Percentiles rank a stretch among this genome's conserved stretches.
Conservation (phyloP, 1,140 invertebrate species). For the Euglossa dilemma region DNA sequence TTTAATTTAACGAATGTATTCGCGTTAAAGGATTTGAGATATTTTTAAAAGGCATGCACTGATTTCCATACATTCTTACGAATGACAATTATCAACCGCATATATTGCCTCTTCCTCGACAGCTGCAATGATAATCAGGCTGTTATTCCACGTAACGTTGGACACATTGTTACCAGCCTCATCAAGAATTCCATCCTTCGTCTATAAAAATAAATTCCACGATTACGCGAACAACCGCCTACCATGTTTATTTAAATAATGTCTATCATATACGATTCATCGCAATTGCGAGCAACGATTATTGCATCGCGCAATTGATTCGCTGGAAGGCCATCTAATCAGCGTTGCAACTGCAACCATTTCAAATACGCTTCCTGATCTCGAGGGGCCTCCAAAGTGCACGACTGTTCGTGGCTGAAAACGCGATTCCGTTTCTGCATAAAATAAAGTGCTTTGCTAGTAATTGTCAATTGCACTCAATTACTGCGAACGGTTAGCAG, state of each 20-base stretch:
- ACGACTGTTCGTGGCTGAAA: background rate
- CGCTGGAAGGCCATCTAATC: constrained; percentile 46
- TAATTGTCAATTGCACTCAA: constrained; percentile 15
- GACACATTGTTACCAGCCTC: background rate
- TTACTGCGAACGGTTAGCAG: background rate
- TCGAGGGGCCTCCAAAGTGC: background rate
- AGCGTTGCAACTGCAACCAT: constrained; percentile 3
- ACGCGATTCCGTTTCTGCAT: constrained; percentile 14
- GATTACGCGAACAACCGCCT: constrained; percentile 11
- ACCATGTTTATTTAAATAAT: constrained; percentile 33
- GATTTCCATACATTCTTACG: too few species aligned
- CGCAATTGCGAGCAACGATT: constrained; percentile 43
- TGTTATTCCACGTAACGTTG: background rate
- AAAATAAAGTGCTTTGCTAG: constrained; percentile 16
- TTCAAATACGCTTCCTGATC: constrained; percentile 20
- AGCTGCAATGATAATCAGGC: background rate
- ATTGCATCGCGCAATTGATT: constrained; percentile 55
- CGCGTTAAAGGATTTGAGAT: too few species aligned
- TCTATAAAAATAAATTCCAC: constrained; percentile 28
- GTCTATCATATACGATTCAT: constrained; percentile 5
- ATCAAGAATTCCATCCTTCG: background rate
- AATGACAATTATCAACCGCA: background rate
- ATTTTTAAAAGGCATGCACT: too few species aligned
- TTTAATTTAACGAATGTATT: too few species aligned
- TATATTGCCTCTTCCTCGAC: background rate